These are phyloP conservation scores for Urocolius indicus DNA, from an alignment of 2,113 vertebrate species.

Conservation along the genomic window DNA sequence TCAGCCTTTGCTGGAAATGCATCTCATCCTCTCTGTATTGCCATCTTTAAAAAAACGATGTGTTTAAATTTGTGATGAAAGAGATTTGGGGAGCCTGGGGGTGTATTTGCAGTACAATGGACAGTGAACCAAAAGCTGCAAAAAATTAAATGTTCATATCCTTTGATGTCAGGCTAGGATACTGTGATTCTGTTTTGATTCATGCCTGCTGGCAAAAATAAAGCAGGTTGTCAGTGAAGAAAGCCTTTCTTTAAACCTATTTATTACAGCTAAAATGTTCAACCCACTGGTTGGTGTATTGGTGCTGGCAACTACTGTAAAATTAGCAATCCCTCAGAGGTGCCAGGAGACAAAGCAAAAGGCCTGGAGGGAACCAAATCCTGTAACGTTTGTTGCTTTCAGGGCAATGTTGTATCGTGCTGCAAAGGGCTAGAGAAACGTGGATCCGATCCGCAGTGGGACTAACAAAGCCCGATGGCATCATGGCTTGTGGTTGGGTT, in stretches of 20 bases:
- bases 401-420: rapidly evolving
- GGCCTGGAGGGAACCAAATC: neutral
- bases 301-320: neutral
- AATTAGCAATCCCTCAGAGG: neutral
- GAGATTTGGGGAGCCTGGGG: neutral
- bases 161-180: constrained; percentile 50
- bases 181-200: constrained; percentile 14
- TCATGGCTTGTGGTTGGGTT: neutral
- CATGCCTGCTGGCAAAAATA: constrained; percentile 42
- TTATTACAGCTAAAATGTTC: constrained; percentile 11
- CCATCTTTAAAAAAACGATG: neutral
- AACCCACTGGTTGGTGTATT: neutral
- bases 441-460: neutral
- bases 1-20: neutral
- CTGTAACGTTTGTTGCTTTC: neutral
- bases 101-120: constrained; percentile 9
- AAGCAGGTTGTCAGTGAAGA: constrained; percentile 49
- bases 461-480: rapidly evolving
- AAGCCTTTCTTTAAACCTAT: constrained; percentile 19
- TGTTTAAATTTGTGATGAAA: neutral
- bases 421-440: neutral
- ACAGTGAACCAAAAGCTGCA: constrained; percentile 30
- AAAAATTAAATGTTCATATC: neutral
- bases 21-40: neutral
- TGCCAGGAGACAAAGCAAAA: neutral